Evolutionary conservation across 2,113 vertebrate genomes (phyloP).

Genomic region (Heterotilapia buettikoferi): DNA sequence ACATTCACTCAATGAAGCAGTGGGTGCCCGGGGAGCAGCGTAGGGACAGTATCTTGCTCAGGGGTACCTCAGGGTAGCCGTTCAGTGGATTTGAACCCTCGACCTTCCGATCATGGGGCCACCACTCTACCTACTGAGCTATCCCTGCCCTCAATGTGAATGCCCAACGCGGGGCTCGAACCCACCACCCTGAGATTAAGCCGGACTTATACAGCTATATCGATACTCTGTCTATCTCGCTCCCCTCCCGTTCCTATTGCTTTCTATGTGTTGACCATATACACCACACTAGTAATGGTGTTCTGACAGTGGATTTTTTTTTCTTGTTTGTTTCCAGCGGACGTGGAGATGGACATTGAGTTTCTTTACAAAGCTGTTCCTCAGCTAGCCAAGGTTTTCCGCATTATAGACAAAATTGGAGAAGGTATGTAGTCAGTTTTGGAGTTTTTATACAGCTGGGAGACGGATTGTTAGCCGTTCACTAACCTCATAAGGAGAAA

Average conservation of each 20-base stretch:
- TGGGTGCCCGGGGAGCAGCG: not conserved
- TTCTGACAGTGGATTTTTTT: not conserved
- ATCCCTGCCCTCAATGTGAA: not conserved
- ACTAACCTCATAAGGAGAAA: not conserved
- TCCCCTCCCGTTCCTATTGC: not conserved
- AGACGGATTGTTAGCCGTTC: not conserved
- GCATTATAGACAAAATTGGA: constrained; percentile 90
- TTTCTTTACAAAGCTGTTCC: constrained; percentile 87
- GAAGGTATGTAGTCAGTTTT: constrained; percentile 74
- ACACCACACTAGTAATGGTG: not conserved
- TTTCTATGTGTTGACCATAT: not conserved
- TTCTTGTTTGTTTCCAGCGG: constrained; percentile 52
- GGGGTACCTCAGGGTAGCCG: not conserved
- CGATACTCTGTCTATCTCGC: not conserved
- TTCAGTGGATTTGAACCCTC: not conserved
- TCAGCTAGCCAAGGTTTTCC: constrained; percentile 84
- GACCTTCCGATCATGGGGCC: not conserved
- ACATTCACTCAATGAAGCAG: not conserved
- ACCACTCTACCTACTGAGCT: not conserved
- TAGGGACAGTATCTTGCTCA: not conserved
- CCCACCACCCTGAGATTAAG: not conserved
- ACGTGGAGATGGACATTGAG: constrained; percentile 83
- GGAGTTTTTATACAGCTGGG: not conserved
- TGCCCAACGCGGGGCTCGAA: fast-evolving
- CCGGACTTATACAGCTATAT: not conserved